Base-by-base conservation (phyloP, 2,888 invertebrate genomes). In the Dioctria linearis region DNA sequence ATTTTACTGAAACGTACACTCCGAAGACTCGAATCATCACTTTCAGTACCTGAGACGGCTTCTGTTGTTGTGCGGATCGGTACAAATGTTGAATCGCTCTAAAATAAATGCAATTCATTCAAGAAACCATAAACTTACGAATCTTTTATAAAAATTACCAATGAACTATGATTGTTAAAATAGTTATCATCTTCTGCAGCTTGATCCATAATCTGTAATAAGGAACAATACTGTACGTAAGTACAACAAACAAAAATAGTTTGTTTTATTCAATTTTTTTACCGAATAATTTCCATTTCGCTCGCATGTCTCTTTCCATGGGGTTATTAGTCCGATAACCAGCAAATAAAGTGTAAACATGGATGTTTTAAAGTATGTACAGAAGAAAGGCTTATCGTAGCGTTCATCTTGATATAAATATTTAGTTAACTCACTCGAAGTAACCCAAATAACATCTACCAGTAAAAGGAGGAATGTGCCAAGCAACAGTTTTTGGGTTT, bases 371-470 rank as follows among this genome's bases (percentile, higher is more conserved):
- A 98, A 91, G 89, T 98, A 99, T 37, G 98, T 97, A 85, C 95
- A 95, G 89, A 99, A 96, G 90, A 98, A 98, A 73, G 99, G 98
- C 87, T 98, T 96, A 86, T 96, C 94, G 87, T 94, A 95, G 82
- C 95, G 92, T 87, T 95, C 95, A 90, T 96, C 94, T 85, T 91
- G 91, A 88, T 96, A 96, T 83, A 96, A 92, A 88, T 94, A 95
- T 97, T 97, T 95, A 82, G 97, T 97, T 82, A 98, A 90, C 90
- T 98, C 98, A 57, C 97, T 96, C 73, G 98, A 98, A 78, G 95
- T 94, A 78, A 98, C 98, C 98, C 98, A 98, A 86, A 99, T 94
- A 81, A 98, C 91, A 90, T 98, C 97, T 84, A 98, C 98, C 85
- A 98, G 90, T 84, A 98, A 89, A 83, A 99, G 91, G 85, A 98